Conservation (phyloP, 2,797 vertebrate genomes). For the Eidolon dupreanum region DNA sequence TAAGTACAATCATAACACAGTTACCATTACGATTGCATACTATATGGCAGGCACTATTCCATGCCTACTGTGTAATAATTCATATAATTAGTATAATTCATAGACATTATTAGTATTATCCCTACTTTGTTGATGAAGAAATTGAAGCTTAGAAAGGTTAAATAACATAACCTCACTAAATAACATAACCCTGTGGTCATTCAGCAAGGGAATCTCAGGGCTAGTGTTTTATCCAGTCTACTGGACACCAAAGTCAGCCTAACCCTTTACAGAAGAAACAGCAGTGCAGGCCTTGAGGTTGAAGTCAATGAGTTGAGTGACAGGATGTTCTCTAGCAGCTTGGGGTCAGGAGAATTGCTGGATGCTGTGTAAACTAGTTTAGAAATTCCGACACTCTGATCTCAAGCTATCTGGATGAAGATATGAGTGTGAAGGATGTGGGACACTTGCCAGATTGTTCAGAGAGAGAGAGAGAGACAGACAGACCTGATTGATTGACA, state of each 20-base stretch:
- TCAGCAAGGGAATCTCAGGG: neutral
- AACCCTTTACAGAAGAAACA: neutral
- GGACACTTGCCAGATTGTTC: neutral
- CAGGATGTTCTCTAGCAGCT: neutral
- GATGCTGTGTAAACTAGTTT: neutral
- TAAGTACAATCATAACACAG: neutral
- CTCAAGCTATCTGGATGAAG: neutral
- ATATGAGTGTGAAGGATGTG: too few species aligned
- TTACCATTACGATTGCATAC: neutral
- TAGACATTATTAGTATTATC: neutral
- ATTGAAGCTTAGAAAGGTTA: neutral
- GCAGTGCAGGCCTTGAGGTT: neutral
- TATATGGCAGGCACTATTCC: neutral
- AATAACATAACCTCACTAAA: neutral
- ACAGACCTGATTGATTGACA: neutral
- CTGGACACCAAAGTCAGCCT: neutral
- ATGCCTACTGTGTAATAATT: neutral
- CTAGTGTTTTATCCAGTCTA: neutral
- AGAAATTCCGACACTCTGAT: neutral
- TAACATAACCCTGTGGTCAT: neutral
- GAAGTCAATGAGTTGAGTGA: neutral
- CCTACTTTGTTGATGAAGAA: conserved; percentile 10
- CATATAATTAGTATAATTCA: neutral
- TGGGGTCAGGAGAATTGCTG: neutral
- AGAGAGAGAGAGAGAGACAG: too few species aligned